These are phyloP conservation scores for Nymphalis c-album DNA, from an alignment of 2,888 invertebrate species.

Conservation along the genomic window DNA sequence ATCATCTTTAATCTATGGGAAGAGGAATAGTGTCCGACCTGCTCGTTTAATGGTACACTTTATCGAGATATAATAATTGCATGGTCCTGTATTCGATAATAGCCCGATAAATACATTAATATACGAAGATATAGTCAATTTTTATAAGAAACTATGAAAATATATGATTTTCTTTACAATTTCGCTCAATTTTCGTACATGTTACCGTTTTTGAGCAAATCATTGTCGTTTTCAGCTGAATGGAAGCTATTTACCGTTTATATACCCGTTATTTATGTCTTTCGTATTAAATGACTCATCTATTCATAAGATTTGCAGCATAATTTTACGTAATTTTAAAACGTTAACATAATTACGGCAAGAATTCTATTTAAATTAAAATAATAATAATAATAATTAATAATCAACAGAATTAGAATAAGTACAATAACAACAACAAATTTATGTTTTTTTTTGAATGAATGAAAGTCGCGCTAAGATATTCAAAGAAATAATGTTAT, in stretches of 20 bases:
- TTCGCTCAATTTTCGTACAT: conserved; percentile 43
- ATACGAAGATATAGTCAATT: conserved; percentile 51
- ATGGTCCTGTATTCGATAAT: conserved; percentile 60
- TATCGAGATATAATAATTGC: conserved; percentile 44
- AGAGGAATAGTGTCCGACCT: conserved; percentile 14
- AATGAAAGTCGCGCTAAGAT: conserved; percentile 22
- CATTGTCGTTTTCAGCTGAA: conserved; percentile 38
- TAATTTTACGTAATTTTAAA: conserved; percentile 11
- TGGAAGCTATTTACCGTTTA: conserved; percentile 55
- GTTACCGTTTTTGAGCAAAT: conserved; percentile 45
- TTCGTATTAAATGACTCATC: conserved; percentile 37
- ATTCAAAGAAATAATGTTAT: background rate
- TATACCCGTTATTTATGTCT: conserved; percentile 38
- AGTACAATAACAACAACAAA: conserved; percentile 42
- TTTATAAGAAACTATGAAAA: conserved; percentile 59
- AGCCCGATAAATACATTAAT: conserved; percentile 46
- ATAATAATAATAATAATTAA: conserved; percentile 49
- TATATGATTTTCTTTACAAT: conserved; percentile 50
- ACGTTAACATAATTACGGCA: conserved; percentile 42
- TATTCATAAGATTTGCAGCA: conserved; percentile 56
- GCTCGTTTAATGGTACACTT: conserved; percentile 49
- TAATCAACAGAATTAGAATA: conserved; percentile 59
- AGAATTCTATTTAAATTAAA: conserved; percentile 41
- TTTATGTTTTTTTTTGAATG: conserved; percentile 25
- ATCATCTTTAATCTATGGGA: conserved; percentile 24